Evolutionary conservation across 2,888 invertebrate genomes (phyloP), one percentile per base, ranked within the genome.

Genomic region (Linyphia triangularis): DNA sequence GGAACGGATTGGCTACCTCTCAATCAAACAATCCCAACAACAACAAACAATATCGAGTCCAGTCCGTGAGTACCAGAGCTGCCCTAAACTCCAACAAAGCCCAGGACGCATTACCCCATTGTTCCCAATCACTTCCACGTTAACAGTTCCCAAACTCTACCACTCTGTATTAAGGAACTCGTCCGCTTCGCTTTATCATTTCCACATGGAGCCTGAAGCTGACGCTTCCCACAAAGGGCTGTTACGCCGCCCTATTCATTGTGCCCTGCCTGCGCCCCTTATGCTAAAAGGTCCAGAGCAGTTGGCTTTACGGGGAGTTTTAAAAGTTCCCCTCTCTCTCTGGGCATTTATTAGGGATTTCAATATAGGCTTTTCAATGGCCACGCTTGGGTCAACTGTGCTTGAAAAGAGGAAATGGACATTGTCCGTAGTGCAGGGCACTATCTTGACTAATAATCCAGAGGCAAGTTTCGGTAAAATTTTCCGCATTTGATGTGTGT

Each of bases 161-260:
- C 43, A 63, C 63, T 28, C 67, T 22, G 69, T 84, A 84, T 75
- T 84, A 85, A 85, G 85, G 85, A 85, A 85, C 67, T 63, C 65
- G 83, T 83, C 61, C 37, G 57, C 77, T 63, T 61, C 77, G 77
- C 85, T 85, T 78, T 78, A 85, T 85, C 85, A 85, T 85, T 70
- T 28, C 43, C 70, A 37, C 61, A 85, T 24, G n/a, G 61, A 30
- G 77, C 69, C 85, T 85, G 85, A 78, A 85, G 77, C 40, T 77
- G 85, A 85, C 85, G 77, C 30, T n/a, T 51, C 61, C 33, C 75
- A 84, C 85, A 85, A 85, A 85, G 40, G 19, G 43, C 67, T 16
- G 67, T 61, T 69, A 57, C 85, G 40, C 69, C 77, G 69, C 57
- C 59, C 5, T n/a, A 30, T 30, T 19, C 77, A 70, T 85, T 85